Evolutionary conservation across 2,797 vertebrate species (phyloP).

Genomic region (Falco naumanni): DNA sequence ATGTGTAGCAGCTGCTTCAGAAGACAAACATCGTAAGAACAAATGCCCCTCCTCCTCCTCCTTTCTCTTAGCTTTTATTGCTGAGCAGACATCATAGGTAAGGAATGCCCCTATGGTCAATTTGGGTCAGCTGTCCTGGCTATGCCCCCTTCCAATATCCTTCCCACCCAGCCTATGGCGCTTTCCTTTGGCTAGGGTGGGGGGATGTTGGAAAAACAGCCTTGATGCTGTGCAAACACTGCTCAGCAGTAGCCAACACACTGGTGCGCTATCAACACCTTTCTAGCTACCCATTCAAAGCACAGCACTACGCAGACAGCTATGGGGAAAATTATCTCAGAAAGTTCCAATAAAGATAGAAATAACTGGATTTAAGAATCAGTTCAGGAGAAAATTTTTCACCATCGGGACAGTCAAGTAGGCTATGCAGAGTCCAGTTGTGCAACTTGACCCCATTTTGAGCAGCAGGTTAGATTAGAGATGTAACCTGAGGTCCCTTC

Average conservation of each 20-base stretch:
- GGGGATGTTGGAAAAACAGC: not conserved
- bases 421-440: not conserved
- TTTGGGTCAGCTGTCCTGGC: not conserved
- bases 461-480: not conserved
- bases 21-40: not conserved
- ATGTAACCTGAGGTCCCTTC: not conserved
- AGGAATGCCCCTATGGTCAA: not conserved
- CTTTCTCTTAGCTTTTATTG: not conserved
- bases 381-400: not conserved
- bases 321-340: not conserved
- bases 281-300: not conserved
- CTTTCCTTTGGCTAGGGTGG: not conserved
- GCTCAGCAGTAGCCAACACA: not conserved
- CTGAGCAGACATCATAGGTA: not conserved
- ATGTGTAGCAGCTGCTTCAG: fast-evolving
- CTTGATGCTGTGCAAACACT: not conserved
- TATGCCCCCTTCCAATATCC: not conserved
- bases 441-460: not conserved
- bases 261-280: not conserved
- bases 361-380: not conserved
- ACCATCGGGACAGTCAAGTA: not conserved
- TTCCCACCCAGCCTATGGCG: not conserved
- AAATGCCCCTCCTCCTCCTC: fast-evolving
- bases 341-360: not conserved
- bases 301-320: not conserved